Conservation (phyloP, 2,113 vertebrate genomes). For the Eublepharis macularius region DNA sequence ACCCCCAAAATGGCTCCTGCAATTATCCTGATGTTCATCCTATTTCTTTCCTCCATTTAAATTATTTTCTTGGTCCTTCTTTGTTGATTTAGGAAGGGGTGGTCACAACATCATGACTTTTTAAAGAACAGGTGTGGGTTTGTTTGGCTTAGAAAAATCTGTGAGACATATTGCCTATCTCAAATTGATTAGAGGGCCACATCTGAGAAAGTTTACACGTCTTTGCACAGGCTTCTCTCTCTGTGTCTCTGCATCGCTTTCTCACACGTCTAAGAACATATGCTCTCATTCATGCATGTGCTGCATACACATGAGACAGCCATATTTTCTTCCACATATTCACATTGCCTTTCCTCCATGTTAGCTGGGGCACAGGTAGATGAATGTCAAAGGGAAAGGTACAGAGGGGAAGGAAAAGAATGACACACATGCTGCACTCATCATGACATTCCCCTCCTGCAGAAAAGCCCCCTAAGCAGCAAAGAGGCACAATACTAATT, state of each 20-base stretch:
- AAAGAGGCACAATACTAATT: background rate
- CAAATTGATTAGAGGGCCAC: background rate
- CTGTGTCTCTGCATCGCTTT: too few species aligned
- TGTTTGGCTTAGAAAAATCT: background rate
- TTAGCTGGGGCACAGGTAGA: background rate
- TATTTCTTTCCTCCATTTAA: too few species aligned
- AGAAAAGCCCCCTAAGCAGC: background rate
- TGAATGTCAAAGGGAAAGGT: background rate
- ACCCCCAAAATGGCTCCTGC: background rate
- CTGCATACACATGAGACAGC: background rate
- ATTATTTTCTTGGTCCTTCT: too few species aligned
- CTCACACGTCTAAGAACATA: background rate
- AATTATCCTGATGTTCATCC: too few species aligned
- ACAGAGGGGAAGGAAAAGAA: background rate
- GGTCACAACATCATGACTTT: too few species aligned
- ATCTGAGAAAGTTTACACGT: background rate
- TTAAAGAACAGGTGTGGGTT: background rate
- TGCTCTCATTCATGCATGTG: background rate
- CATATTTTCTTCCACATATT: background rate
- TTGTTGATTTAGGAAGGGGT: too few species aligned
- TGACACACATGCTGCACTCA: background rate
- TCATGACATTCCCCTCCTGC: background rate
- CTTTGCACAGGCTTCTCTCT: background rate
- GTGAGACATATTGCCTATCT: background rate
- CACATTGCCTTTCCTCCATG: background rate